A percentile compares a stretch with the other conserved stretches of the same genome.
Evolutionary conservation across 2,113 vertebrate species (phyloP).

Genomic region (Cnemophilus loriae): DNA sequence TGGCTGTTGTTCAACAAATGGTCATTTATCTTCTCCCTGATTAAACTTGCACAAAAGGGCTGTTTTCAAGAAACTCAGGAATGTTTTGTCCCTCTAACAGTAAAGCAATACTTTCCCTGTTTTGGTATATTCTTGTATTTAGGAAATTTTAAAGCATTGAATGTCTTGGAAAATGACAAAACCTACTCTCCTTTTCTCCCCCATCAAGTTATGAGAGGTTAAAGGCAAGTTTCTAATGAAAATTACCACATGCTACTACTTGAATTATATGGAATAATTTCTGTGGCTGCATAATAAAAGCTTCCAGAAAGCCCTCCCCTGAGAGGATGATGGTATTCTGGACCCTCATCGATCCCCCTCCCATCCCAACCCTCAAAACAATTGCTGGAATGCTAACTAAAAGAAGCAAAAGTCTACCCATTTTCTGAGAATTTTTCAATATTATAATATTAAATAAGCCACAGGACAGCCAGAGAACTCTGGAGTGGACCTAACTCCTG

Average conservation of each 20-base stretch:
- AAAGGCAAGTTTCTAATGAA: conserved; percentile 1
- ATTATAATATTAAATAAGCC: not conserved
- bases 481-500: not conserved
- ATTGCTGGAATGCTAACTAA: not conserved
- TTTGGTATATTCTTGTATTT: not conserved
- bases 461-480: not conserved
- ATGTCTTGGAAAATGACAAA: not conserved
- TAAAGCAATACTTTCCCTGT: not conserved
- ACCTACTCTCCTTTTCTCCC: not conserved
- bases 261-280: conserved; percentile 7
- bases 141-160: not conserved
- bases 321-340: not conserved
- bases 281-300: not conserved
- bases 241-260: not conserved
- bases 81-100: not conserved
- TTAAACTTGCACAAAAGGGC: not conserved
- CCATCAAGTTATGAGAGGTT: not conserved
- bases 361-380: not conserved
- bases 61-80: not conserved
- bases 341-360: not conserved
- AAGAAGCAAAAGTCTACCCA: not conserved
- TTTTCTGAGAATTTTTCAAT: not conserved
- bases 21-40: not conserved
- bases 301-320: not conserved
- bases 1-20: not conserved